These are phyloP conservation scores for Acanthopleura granulata DNA, from an alignment of 2,888 invertebrate species.

Conservation along the genomic window DNA sequence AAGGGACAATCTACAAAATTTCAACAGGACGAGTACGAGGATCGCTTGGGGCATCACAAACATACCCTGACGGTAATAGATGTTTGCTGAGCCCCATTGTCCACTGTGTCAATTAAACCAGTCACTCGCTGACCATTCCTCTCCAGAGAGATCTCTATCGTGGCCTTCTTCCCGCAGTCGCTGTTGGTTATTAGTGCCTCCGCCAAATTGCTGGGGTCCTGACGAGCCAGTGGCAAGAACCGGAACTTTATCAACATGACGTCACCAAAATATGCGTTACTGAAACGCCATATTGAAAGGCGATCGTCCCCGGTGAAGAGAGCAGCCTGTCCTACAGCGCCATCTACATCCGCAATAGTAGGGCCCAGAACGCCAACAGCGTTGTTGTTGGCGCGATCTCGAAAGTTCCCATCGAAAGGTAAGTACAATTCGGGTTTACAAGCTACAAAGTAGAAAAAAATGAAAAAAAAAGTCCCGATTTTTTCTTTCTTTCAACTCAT, in stretches of 20 bases:
- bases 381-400: neutral
- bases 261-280: conserved; percentile 9
- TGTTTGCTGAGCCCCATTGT: neutral
- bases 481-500: no score
- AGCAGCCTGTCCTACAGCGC: conserved; percentile 6
- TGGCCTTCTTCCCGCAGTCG: conserved; percentile 14
- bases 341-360: neutral
- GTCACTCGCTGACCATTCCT: neutral
- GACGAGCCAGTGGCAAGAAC: neutral
- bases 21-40: no score
- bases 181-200: conserved; percentile 9
- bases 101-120: neutral
- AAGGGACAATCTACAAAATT: no score
- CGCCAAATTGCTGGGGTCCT: neutral
- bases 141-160: conserved; percentile 10
- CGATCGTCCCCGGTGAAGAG: conserved; percentile 2
- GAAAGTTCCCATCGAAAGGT: conserved; percentile 9
- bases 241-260: conserved; percentile 12
- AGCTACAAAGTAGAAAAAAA: neutral
- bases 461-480: no score
- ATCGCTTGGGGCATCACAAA: no score
- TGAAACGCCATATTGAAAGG: conserved; percentile 8
- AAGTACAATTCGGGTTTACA: conserved; percentile 5
- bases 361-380: conserved; percentile 6
- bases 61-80: neutral